phyloP scores from a whole-genome alignment of 2,113 vertebrate species.

The Passer montanus region DNA sequence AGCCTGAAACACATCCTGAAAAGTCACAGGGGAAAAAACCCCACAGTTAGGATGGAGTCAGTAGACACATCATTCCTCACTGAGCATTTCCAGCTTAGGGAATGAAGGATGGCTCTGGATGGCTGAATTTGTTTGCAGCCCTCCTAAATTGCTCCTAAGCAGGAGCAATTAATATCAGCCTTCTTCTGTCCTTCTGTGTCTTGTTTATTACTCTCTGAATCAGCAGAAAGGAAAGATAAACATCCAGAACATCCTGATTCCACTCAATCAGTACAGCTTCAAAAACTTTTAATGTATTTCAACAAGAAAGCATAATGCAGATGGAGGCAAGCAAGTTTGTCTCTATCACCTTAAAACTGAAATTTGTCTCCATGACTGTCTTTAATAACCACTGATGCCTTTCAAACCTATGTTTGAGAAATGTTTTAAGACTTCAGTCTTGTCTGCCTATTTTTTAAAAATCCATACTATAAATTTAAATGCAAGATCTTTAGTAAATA shows the following conservation, averaged over 20 bases:
- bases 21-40: accelerated
- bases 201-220: neutral
- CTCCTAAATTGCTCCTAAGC: neutral
- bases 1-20: neutral
- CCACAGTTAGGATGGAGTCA: neutral
- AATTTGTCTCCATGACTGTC: neutral
- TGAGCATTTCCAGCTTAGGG: neutral
- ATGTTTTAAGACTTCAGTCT: neutral
- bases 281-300: neutral
- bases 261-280: neutral
- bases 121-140: neutral
- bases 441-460: neutral
- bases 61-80: neutral
- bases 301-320: neutral
- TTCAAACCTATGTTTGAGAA: neutral
- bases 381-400: neutral
- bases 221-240: neutral
- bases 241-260: neutral
- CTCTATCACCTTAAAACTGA: neutral
- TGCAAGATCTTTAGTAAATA: neutral
- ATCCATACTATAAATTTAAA: neutral
- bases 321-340: neutral
- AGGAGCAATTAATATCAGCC: neutral
- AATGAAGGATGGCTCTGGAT: neutral
- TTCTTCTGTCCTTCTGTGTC: neutral